phyloP scores from a whole-genome alignment of 2,113 vertebrate genomes.

The Scatophagus argus region DNA sequence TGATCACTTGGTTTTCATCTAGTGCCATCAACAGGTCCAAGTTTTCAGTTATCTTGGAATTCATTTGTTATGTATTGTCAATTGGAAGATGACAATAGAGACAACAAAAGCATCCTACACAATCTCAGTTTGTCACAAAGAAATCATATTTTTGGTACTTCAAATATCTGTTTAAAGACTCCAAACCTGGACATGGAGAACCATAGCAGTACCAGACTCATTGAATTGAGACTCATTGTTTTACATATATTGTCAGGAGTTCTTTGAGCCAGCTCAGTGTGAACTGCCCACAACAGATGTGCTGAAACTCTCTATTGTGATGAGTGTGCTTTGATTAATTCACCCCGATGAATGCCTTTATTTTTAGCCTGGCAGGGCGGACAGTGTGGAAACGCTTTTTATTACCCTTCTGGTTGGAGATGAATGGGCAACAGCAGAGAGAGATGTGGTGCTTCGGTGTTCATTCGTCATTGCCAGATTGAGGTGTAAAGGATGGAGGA shows the following conservation, averaged over 20 bases:
- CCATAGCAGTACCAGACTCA: background rate
- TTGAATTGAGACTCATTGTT: no score
- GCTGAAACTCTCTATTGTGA: conserved; percentile 45
- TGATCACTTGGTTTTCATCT: background rate
- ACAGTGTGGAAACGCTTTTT: conserved; percentile 63
- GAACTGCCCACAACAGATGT: conserved; percentile 55
- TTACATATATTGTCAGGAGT: background rate
- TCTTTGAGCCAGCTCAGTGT: conserved; percentile 12
- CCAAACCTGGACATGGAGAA: background rate
- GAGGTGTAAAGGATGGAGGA: conserved; percentile 54
- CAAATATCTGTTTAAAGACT: background rate
- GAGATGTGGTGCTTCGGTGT: conserved; percentile 44
- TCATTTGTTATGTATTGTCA: background rate
- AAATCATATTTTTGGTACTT: background rate
- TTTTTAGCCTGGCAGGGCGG: conserved; percentile 70
- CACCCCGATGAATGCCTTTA: conserved; percentile 64
- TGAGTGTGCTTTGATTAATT: conserved; percentile 73
- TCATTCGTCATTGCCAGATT: conserved; percentile 66
- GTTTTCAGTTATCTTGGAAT: background rate
- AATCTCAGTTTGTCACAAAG: background rate
- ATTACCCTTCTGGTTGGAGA: conserved; percentile 70
- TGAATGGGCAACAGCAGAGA: conserved; percentile 62
- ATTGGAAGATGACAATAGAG: background rate
- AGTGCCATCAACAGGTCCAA: background rate
- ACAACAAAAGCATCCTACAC: background rate